A percentile compares a stretch with the other conserved stretches of the same genome.
These are phyloP conservation scores for Trissolcus brochymenae DNA, from an alignment of 2,888 invertebrate genomes.

Conservation along the genomic window DNA sequence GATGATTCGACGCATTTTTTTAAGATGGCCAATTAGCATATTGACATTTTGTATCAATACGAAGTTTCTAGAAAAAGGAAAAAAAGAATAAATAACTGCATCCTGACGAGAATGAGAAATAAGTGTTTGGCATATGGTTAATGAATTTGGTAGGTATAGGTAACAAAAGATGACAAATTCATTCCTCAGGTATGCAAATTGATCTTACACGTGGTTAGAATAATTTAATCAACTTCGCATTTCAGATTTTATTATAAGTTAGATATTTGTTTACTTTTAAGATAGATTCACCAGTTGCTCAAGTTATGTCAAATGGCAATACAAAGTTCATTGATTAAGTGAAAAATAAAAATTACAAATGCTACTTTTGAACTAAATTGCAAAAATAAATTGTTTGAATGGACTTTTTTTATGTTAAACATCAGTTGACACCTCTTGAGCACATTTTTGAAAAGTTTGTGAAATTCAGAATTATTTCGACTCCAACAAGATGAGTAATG, in stretches of 20 bases:
- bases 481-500: too few relatives aligned
- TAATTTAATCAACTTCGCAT: background rate
- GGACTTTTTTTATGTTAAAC: too few relatives aligned
- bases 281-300: too few relatives aligned
- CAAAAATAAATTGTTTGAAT: too few relatives aligned
- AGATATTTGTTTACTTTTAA: background rate
- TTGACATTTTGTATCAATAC: constrained; percentile 5
- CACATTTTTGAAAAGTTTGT: too few relatives aligned
- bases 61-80: background rate
- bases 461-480: too few relatives aligned
- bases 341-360: too few relatives aligned
- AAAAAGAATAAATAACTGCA: constrained; percentile 6
- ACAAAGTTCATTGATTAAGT: too few relatives aligned
- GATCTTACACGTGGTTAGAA: constrained; percentile 6
- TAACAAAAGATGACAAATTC: constrained; percentile 33
- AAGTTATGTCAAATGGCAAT: too few relatives aligned
- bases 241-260: background rate
- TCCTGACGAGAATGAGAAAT: constrained; percentile 12
- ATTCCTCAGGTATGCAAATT: constrained; percentile 16
- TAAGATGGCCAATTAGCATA: constrained; percentile 9
- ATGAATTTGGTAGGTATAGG: constrained; percentile 9
- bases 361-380: too few relatives aligned
- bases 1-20: constrained; percentile 9
- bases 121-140: constrained; percentile 6
- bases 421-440: too few relatives aligned